Evolutionary conservation across 2,113 vertebrate genomes (phyloP), one percentile per base, ranked within the genome.

Genomic region (Irena cyanogastra): DNA sequence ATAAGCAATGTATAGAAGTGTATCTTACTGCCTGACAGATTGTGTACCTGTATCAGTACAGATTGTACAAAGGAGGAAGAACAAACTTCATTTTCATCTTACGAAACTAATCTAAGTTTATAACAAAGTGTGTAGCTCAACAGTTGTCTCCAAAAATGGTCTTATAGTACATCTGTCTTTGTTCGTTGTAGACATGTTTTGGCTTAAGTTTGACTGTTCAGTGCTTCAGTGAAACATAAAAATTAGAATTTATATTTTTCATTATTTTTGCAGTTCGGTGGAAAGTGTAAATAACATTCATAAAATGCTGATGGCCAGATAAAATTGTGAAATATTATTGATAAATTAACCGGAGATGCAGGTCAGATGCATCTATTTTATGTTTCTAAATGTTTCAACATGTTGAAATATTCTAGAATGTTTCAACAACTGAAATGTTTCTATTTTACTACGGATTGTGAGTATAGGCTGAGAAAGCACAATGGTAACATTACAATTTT

Each of bases 311-410:
- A 53, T 94, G 33, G 31, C 31, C 75, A 60, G 57, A 61, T 77
- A 93, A 80, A 94, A 95, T 90, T 81, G 79, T 91, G 71, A 96
- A 92, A 72, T 88, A 79, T 72, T 89, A 75, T 68, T 47, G 50
- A 71, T 86, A 5, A 90, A 92, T 93, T 95, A 80, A 66, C 42
- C 42, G 70, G 83, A 90, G 49, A 72, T 59, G 18, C 19, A 35
- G 24, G 74, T 69, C 52, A 52, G 68, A n/a, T n/a, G n/a, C n/a
- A n/a, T n/a, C n/a, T n/a, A n/a, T n/a, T n/a, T n/a, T n/a, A n/a
- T n/a, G n/a, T n/a, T n/a, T n/a, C n/a, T n/a, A n/a, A n/a, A n/a
- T n/a, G n/a, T n/a, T n/a, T n/a, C n/a, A n/a, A n/a, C n/a, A n/a
- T n/a, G n/a, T n/a, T n/a, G n/a, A n/a, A n/a, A n/a, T n/a, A n/a